Evolutionary conservation across 2,797 vertebrate species (phyloP), one percentile per base, ranked within the genome.

Genomic region (Cossypha polioptera): DNA sequence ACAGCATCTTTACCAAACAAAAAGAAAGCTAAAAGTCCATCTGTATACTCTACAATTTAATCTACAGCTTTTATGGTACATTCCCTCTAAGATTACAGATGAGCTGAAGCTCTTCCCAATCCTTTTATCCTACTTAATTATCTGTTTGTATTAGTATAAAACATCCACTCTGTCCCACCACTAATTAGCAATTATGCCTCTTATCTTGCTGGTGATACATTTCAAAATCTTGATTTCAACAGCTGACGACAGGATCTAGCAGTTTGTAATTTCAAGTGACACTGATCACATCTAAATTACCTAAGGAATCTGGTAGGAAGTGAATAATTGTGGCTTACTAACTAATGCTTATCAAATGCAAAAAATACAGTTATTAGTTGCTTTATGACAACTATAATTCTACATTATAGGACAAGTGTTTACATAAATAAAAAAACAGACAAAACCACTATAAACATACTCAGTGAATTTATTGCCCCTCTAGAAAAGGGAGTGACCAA

Each of bases 91-190:
- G 68, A 86, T 65, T 65, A 58, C 5, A 10, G 82, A 96, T 91
- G 90, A 95, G 78, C 90, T 77, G 80, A 86, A 92, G 82, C 90
- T 91, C 92, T 40, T 75, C 53, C 54, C 42, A 94, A 92, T 90
- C 90, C 82, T 92, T n/a, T 96, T 94, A 95, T 45, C 42, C 75
- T 62, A 53, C 82, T 92, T 94, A 94, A 94, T 96, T 96, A 96
- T 90, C 95, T 91, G 61, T 90, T 94, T 94, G 66, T 66, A 58
- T 77, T 83, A 88, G 61, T 54, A 86, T 35, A 77, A 88, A 94
- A 72, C 76, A 94, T 83, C 58, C 51, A 92, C 68, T 86, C 72
- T 61, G 68, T 50, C 58, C 78, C 61, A 71, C 42, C 61, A 43
- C 82, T 90, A 90, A 96, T 94, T 88, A 94, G 87, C 57, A 88